phyloP scores from a whole-genome alignment of 35 echinoderm and acorn worm species.

The Hemicentrotus pulcherrimus region DNA sequence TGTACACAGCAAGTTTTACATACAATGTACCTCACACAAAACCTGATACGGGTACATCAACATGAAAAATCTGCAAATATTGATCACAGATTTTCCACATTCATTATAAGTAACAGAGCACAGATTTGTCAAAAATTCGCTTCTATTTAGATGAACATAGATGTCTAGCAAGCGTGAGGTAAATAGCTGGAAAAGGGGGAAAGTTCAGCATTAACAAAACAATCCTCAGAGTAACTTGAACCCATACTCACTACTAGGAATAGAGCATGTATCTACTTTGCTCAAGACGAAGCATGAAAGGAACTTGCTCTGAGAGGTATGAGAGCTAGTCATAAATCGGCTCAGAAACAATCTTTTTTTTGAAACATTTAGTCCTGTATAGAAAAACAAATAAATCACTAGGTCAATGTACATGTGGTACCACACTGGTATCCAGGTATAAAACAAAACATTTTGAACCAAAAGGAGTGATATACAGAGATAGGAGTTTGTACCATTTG shows the following conservation, averaged over 20 bases:
- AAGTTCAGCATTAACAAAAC: neutral
- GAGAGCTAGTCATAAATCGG: neutral
- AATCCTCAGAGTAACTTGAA: neutral
- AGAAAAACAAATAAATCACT: conserved; percentile 3
- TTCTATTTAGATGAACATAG: neutral
- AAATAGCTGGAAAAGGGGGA: neutral
- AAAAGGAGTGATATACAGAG: neutral
- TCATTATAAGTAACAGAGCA: neutral
- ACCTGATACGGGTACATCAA: neutral
- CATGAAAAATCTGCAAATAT: neutral
- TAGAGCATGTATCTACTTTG: neutral
- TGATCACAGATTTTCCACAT: neutral
- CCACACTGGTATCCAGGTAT: neutral
- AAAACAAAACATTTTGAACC: neutral
- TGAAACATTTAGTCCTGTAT: neutral
- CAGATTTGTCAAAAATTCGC: neutral
- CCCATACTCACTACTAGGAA: neutral
- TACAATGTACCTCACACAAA: neutral
- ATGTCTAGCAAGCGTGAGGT: neutral
- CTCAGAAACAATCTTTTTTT: neutral
- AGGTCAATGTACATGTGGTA: neutral
- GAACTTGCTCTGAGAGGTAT: neutral
- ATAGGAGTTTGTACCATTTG: neutral
- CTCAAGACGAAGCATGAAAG: neutral
- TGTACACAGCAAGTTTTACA: neutral